Percentiles rank a stretch among this genome's conserved stretches.
Conservation (phyloP, 2,113 vertebrate genomes). For the Python bivittatus region DNA sequence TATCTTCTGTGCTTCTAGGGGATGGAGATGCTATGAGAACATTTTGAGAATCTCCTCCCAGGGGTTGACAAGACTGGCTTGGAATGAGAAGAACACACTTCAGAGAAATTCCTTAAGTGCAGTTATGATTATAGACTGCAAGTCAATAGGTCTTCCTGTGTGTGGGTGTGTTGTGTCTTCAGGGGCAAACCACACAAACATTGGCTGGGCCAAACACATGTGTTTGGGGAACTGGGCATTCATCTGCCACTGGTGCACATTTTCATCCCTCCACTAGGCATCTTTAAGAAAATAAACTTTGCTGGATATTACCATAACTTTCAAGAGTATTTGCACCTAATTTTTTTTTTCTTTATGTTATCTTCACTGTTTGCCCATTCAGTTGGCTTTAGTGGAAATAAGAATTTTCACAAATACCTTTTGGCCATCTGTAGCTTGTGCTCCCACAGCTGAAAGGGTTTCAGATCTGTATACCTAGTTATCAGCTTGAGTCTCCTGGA, state of each 20-base stretch:
- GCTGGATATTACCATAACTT: background rate
- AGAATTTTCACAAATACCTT: background rate
- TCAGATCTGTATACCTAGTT: background rate
- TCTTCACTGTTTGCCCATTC: background rate
- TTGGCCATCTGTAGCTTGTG: constrained; percentile 9
- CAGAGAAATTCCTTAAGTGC: background rate
- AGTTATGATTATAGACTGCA: background rate
- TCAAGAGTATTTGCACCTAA: background rate
- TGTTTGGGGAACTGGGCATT: background rate
- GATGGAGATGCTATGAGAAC: background rate
- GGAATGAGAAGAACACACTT: background rate
- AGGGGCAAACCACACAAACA: background rate
- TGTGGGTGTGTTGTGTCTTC: background rate
- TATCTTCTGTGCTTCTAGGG: too few relatives aligned
- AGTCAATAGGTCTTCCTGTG: background rate
- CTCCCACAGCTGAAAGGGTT: background rate
- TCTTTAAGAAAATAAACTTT: background rate
- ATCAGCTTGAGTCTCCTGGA: constrained; percentile 9
- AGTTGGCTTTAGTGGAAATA: background rate
- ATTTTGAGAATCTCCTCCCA: background rate
- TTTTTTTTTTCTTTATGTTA: background rate
- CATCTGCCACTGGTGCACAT: background rate
- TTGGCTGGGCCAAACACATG: background rate
- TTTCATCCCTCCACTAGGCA: background rate
- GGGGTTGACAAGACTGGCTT: background rate